These are phyloP conservation scores for Acanthisitta chloris DNA, from an alignment of 2,113 vertebrate species.

Conservation along the genomic window DNA sequence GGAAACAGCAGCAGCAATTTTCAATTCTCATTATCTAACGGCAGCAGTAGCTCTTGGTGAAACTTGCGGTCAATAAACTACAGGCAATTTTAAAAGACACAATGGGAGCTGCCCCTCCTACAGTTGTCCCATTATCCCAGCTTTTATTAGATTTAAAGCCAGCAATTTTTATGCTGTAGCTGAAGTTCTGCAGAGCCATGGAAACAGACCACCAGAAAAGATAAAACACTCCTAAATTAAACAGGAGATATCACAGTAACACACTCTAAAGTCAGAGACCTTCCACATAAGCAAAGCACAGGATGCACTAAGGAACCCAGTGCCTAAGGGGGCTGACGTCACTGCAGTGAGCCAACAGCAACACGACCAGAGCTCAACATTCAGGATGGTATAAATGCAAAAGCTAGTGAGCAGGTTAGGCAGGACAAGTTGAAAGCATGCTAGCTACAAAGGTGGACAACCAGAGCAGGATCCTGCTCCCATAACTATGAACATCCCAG, in stretches of 20 bases:
- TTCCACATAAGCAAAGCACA: neutral
- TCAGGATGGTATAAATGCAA: neutral
- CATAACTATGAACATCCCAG: neutral
- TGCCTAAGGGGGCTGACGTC: fast-evolving
- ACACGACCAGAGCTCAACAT: fast-evolving
- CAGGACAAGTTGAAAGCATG: neutral
- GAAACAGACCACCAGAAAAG: constrained; percentile 60
- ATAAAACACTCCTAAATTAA: constrained; percentile 50
- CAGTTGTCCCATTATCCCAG: constrained; percentile 64
- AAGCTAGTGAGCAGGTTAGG: neutral
- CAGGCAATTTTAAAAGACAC: constrained; percentile 61
- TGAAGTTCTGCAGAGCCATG: constrained; percentile 51
- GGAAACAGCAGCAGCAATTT: constrained; percentile 59
- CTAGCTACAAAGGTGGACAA: fast-evolving
- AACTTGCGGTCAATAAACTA: constrained; percentile 66
- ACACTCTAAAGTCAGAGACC: neutral
- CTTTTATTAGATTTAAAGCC: constrained; percentile 69
- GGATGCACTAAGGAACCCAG: neutral
- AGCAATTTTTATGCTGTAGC: constrained; percentile 35
- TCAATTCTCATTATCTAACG: constrained; percentile 63
- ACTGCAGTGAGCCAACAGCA: fast-evolving
- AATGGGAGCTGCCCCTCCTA: constrained; percentile 64
- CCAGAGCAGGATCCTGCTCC: neutral
- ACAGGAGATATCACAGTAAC: neutral
- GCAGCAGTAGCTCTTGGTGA: constrained; percentile 60